Conservation (phyloP, 1,140 invertebrate genomes). For the Spodoptera litura region DNA sequence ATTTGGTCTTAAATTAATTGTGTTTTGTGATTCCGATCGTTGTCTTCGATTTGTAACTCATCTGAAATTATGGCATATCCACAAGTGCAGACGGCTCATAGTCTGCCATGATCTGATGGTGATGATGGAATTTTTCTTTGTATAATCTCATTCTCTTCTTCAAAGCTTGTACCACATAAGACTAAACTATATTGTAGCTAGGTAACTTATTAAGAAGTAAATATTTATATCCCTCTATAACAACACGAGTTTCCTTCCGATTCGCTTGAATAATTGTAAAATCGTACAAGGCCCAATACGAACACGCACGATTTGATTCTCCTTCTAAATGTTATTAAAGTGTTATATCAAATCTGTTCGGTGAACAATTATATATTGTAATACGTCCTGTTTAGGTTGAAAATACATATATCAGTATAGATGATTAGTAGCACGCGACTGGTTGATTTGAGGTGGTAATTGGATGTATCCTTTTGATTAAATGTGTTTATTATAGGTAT, state of each 20-base stretch:
- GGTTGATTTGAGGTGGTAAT: neutral
- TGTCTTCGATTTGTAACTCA: no score
- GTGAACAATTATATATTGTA: constrained; percentile 7
- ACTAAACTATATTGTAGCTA: neutral
- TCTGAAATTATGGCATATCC: no score
- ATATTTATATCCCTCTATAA: neutral
- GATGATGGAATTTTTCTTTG: no score
- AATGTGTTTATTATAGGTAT: no score
- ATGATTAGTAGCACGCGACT: constrained; percentile 14
- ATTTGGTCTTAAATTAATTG: no score
- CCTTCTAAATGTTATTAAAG: neutral
- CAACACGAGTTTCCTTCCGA: constrained; percentile 29
- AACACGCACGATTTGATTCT: constrained; percentile 17
- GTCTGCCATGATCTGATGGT: no score
- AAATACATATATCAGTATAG: constrained; percentile 4
- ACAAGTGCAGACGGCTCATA: no score
- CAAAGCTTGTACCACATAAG: neutral
- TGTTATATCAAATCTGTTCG: constrained; percentile 18
- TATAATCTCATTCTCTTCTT: neutral
- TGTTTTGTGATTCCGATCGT: no score
- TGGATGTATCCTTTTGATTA: constrained; percentile 8
- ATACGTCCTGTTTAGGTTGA: constrained; percentile 12
- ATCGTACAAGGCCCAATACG: constrained; percentile 19
- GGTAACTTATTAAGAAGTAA: neutral
- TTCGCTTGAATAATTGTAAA: constrained; percentile 34